phyloP scores from a whole-genome alignment of 2,113 vertebrate genomes.

The Bos indicus region DNA sequence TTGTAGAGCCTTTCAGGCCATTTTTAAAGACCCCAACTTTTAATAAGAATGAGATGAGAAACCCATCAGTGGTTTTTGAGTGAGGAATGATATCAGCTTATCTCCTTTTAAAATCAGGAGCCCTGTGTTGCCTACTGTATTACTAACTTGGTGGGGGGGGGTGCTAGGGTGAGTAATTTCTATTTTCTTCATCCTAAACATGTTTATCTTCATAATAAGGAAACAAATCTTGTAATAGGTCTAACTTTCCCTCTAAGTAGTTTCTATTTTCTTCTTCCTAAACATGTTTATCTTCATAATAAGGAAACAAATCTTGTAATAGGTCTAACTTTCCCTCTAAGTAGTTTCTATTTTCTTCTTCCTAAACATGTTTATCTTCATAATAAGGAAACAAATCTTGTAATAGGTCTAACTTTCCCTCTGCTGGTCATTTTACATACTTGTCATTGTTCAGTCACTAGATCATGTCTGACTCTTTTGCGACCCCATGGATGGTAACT shows the following conservation, averaged over 20 bases:
- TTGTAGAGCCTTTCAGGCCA: background rate
- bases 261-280: background rate
- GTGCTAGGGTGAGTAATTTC: background rate
- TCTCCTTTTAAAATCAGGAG: background rate
- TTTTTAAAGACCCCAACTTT: background rate
- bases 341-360: background rate
- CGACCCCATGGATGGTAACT: background rate
- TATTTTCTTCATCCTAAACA: background rate
- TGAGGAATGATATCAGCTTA: background rate
- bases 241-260: background rate
- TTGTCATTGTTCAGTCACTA: background rate
- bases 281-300: background rate
- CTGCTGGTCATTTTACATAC: background rate
- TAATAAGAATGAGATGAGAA: background rate
- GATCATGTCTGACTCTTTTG: background rate
- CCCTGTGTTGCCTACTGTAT: background rate
- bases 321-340: background rate
- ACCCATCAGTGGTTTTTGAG: background rate
- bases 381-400: background rate
- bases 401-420: background rate
- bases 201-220: background rate
- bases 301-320: background rate
- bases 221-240: background rate
- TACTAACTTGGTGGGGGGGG: background rate
- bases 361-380: background rate